These are phyloP conservation scores for Subanguina moxae DNA, from an alignment of 1,140 invertebrate species.

Conservation along the genomic window DNA sequence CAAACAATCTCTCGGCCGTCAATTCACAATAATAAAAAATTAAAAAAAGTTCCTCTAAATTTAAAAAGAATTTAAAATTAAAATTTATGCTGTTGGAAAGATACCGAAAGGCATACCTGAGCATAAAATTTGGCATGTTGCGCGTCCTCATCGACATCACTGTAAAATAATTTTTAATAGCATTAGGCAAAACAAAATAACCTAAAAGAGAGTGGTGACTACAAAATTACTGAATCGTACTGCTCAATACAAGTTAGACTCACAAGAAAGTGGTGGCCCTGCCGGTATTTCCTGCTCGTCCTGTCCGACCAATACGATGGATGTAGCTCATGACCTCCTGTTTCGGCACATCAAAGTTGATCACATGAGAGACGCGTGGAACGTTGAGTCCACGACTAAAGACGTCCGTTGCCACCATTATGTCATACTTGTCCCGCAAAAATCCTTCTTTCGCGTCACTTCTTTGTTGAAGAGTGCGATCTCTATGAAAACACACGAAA, in stretches of 20 bases:
- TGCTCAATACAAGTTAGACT: background rate
- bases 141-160: conserved; percentile 3
- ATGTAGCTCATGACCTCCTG: conserved; percentile 16
- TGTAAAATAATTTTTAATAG: no score
- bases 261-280: conserved; percentile 26
- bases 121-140: conserved; percentile 12
- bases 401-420: conserved; percentile 31
- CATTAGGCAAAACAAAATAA: no score
- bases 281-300: conserved; percentile 20
- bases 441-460: conserved; percentile 22
- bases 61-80: no score
- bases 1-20: no score
- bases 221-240: background rate
- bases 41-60: no score
- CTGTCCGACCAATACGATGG: conserved; percentile 28
- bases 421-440: conserved; percentile 15
- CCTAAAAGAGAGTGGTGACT: no score
- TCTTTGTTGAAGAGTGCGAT: conserved; percentile 25
- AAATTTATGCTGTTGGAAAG: no score
- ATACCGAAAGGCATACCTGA: no score
- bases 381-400: conserved; percentile 25
- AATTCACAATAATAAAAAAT: no score
- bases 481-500: conserved; percentile 6
- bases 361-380: conserved; percentile 29
- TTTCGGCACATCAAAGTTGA: conserved; percentile 35